Percentiles rank a stretch among this genome's conserved stretches.
Evolutionary conservation across 2,797 vertebrate species (phyloP).

Genomic region (Ambastaia sidthimunki): DNA sequence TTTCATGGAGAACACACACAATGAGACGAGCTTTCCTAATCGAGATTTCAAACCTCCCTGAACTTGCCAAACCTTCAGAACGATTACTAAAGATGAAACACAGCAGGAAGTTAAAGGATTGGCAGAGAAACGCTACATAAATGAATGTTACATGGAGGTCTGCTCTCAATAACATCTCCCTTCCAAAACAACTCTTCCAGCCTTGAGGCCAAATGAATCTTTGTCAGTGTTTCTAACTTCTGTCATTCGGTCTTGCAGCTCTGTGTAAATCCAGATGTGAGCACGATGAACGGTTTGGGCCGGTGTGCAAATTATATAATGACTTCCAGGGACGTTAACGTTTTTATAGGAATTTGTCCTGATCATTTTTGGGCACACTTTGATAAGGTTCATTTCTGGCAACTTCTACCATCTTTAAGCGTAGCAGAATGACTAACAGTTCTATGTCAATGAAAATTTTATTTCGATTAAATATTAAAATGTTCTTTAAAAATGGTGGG

Average conservation of each 20-base stretch:
- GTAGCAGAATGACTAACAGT: neutral
- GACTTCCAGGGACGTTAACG: neutral
- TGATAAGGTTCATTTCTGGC: neutral
- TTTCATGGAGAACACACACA: constrained; percentile 1
- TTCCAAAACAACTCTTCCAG: constrained; percentile 17
- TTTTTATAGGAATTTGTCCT: neutral
- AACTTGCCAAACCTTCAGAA: constrained; percentile 1
- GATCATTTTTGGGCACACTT: neutral
- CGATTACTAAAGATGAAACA: neutral
- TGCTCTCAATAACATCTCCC: constrained; percentile 28
- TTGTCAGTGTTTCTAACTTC: constrained; percentile 11
- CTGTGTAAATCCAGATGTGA: constrained; percentile 11
- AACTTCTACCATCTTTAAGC: neutral
- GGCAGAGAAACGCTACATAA: neutral
- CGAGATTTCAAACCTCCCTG: neutral
- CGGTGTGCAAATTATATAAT: constrained; percentile 8
- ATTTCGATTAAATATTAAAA: no score
- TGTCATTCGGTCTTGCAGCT: constrained; percentile 13
- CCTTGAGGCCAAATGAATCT: constrained; percentile 17
- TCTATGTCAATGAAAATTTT: no score
- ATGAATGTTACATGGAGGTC: constrained; percentile 14
- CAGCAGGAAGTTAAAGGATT: constrained; percentile 20
- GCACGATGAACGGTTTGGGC: neutral
- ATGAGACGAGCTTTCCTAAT: no score
- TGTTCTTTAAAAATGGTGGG: no score